Base-by-base conservation (phyloP, 2,888 invertebrate species). In the Heliconius ethilla region DNA sequence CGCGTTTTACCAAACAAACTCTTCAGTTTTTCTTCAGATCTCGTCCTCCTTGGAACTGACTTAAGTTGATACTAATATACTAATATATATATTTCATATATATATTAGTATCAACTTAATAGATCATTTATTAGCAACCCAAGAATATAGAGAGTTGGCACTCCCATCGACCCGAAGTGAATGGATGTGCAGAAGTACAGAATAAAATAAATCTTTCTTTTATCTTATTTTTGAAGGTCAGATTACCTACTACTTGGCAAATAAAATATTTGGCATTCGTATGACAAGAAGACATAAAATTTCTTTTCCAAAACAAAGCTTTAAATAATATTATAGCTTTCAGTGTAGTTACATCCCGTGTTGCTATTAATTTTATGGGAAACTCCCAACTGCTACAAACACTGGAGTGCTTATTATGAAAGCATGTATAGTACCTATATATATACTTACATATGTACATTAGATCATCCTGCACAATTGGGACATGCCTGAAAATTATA, bases 361-460 rank as follows among this genome's bases (percentile, higher is more conserved):
- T 13, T n/a, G 29, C 13, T 72, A 72, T 72, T 72, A 59, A 72
- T 55, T 72, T 33, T 25, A 29, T 72, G 70, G 70, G 70, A 72
- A 72, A 72, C 29, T 55, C 67, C 70, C 70, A 72, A 33, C 22
- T 72, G 70, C 15, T 67, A 25, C 37, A 40, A 67, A 40, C n/a
- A 67, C 11, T 67, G 22, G 13, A 67, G 37, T 11, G 66, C 10
- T 40, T 66, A 33, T 66, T n/a, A 22, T 27, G 6, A 15, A 63
- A 63, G 25, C 13, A 27, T 15, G 2, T 27, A 29, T 29, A 18
- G 15, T 62, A 62, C 22, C 25, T 62, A 62, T 11, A 25, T 10
- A 62, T 1, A 63, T 27, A 62, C 27, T 27, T 25, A 55, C 15
- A 55, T 22, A 27, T 27, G 27, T 27, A 27, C 29, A 29, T 29